A percentile compares a stretch with the other conserved stretches of the same genome.
These are phyloP conservation scores for Luffia ferchaultella DNA, from an alignment of 2,888 invertebrate species.

Conservation along the genomic window DNA sequence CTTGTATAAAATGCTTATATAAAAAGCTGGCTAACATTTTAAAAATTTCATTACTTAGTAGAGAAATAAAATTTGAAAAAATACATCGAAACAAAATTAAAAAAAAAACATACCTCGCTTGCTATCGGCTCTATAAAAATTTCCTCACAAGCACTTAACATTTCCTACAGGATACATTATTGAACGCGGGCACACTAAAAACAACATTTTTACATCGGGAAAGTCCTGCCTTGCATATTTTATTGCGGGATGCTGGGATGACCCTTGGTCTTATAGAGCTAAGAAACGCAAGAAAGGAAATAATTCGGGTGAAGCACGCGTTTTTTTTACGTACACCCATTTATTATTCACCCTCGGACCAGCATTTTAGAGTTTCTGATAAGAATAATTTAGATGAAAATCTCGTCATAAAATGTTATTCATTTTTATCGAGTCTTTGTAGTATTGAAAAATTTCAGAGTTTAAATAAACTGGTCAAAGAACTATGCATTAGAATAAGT, in stretches of 20 bases:
- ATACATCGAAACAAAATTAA: too few relatives aligned
- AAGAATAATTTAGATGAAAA: background rate
- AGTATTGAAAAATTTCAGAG: too few relatives aligned
- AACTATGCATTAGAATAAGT: too few relatives aligned
- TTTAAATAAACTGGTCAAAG: too few relatives aligned
- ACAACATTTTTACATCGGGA: conserved; percentile 60
- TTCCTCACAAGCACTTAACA: conserved; percentile 40
- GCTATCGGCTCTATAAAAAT: background rate
- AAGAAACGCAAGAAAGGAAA: conserved; percentile 17
- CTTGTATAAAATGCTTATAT: too few relatives aligned
- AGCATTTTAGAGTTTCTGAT: background rate
- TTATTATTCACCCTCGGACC: background rate
- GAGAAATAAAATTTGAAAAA: too few relatives aligned
- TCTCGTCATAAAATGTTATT: background rate
- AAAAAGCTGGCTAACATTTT: too few relatives aligned
- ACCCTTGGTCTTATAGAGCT: conserved; percentile 39
- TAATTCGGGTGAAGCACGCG: background rate
- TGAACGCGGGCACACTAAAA: conserved; percentile 45
- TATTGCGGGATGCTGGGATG: conserved; percentile 55
- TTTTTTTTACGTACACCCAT: background rate
- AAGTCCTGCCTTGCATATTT: conserved; percentile 55
- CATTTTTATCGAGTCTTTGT: too few relatives aligned
- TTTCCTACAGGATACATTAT: conserved; percentile 56
- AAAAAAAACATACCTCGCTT: background rate
- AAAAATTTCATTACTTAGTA: too few relatives aligned